Base-by-base conservation (phyloP, 1,140 invertebrate species). In the Drosophila leontia region DNA sequence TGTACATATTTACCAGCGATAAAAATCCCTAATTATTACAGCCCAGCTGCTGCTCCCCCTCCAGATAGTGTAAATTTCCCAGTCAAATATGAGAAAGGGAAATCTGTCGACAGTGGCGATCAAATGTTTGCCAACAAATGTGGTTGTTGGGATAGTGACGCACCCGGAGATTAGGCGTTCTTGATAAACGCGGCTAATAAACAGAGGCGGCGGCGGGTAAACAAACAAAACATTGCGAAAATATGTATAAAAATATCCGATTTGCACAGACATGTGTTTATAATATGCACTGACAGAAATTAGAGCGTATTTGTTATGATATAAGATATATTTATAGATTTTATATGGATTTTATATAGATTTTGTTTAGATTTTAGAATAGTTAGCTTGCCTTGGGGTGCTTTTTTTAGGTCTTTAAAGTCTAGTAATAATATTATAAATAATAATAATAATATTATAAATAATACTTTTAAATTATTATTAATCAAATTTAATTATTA, bases 191-290 rank as follows among this genome's bases (percentile, higher is more conserved):
- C 7, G 39, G 48, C 67, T 26, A 60, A 72, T 72, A 70, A 41
- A 72, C 68, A 19, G 32, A 47, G 67, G 12, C 34, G 29, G 48
- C 47, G 61, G 61, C 44, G 60, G 17, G 4, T 70, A 70, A 86
- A 77, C 83, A 87, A 87, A 87, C 63, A 74, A 72, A 82, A 83
- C 64, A 87, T 82, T 86, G 82, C 82, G 12, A 76, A 76, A 65
- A 76, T 57, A 48, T 51, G 44, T 19, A 58, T 44, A 57, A 17
- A 58, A 57, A 76, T 39, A 76, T 34, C 39, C 15, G 32, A 76
- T 65, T 75, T 3, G 70, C 70, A 23, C 19, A 39, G 44, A 42
- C 41, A 57, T 51, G 35, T 50, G 19, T 26, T 34, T 13, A 50
- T 45, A 50, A 4, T 29, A 19, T 23, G 4, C 47, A 67, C 67